A percentile compares a stretch with the other conserved stretches of the same genome.
phyloP scores from a whole-genome alignment of 1,140 invertebrate genomes.

The Pachypeltis micranthus region DNA sequence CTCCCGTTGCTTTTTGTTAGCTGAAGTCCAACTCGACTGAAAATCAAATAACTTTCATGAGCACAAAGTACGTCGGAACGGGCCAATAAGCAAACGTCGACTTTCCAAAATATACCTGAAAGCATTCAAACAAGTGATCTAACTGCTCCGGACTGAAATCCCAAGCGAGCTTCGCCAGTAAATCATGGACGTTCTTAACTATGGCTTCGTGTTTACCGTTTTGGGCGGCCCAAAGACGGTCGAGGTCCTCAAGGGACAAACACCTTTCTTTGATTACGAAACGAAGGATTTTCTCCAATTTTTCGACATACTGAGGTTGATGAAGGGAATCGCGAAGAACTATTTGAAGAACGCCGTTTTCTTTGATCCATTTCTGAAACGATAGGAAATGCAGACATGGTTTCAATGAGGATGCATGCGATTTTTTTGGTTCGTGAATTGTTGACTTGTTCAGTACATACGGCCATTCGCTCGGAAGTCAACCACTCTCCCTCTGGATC shows the following conservation, averaged over 20 bases:
- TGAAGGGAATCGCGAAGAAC: conserved; percentile 90
- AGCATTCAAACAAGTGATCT: conserved; percentile 94
- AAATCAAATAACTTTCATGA: conserved; percentile 22
- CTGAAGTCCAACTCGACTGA: conserved; percentile 87
- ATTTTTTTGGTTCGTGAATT: too few relatives aligned
- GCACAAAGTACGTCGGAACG: too few relatives aligned
- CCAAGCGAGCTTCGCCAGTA: conserved; percentile 93
- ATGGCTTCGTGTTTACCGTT: conserved; percentile 91
- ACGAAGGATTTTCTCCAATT: conserved; percentile 91
- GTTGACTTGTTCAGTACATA: conserved; percentile 50
- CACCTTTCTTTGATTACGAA: conserved; percentile 94
- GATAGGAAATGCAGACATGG: conserved; percentile 10
- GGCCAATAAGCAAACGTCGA: too few relatives aligned
- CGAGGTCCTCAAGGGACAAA: conserved; percentile 78
- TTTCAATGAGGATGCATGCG: neutral
- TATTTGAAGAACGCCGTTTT: conserved; percentile 91
- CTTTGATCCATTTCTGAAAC: conserved; percentile 85
- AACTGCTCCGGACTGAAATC: conserved; percentile 95
- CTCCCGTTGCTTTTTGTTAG: conserved; percentile 91
- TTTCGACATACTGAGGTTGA: conserved; percentile 96
- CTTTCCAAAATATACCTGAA: conserved; percentile 73
- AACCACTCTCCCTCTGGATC: conserved; percentile 85
- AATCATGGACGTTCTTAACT: conserved; percentile 93
- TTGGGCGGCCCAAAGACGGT: conserved; percentile 92
- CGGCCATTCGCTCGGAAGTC: conserved; percentile 84